Conservation (phyloP, 1,140 invertebrate species). For the Acromyrmex charruanus region DNA sequence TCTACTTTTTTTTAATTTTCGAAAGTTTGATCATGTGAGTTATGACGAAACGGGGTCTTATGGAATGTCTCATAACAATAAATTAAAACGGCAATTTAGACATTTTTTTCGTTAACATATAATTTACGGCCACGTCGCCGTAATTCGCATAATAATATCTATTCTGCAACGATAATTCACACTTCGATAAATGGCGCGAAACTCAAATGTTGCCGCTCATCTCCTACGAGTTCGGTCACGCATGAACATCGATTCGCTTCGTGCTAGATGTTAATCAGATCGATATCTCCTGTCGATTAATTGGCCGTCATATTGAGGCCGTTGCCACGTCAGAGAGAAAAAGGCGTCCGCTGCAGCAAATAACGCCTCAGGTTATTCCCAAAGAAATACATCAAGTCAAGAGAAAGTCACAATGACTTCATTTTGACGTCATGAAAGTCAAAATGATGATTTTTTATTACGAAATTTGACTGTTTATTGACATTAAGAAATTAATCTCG, state of each 20-base stretch:
- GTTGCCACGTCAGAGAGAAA: not conserved
- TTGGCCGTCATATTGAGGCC: conserved; percentile 26
- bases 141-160: conserved; percentile 24
- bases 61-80: too few relatives aligned
- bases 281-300: conserved; percentile 53
- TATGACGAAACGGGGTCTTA: not conserved
- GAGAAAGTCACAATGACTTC: too few relatives aligned
- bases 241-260: conserved; percentile 39
- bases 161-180: not conserved
- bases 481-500: too few relatives aligned
- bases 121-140: not conserved
- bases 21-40: not conserved
- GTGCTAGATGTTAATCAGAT: conserved; percentile 57
- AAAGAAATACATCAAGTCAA: too few relatives aligned
- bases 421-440: too few relatives aligned
- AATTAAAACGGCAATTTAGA: conserved; percentile 5
- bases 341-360: not conserved
- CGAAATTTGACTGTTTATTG: too few relatives aligned
- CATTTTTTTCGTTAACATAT: not conserved
- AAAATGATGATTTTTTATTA: too few relatives aligned
- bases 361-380: not conserved
- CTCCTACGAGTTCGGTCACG: conserved; percentile 14
- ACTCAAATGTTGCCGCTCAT: not conserved
- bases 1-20: not conserved
- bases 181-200: not conserved